Conservation (phyloP, 2,113 vertebrate species). For the Stictonetta naevosa region DNA sequence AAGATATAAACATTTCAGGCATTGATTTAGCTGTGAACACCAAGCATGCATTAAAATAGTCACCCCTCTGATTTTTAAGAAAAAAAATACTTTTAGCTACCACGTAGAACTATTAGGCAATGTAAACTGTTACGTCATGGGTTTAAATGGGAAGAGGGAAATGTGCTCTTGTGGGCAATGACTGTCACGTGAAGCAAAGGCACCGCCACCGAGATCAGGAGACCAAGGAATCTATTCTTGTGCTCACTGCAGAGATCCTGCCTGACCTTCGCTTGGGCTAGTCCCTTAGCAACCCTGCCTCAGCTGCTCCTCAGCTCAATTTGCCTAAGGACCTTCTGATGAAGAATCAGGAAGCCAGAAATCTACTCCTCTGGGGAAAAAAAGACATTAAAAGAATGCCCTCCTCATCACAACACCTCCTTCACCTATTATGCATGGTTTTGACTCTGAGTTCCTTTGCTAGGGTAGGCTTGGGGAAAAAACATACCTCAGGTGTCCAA, state of each 20-base stretch:
- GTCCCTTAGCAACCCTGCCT: neutral
- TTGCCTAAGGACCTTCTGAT: neutral
- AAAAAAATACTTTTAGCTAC: neutral
- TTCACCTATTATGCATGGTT: fast-evolving
- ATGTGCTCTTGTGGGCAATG: neutral
- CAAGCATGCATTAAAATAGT: neutral
- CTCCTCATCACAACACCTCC: fast-evolving
- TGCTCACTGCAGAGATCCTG: neutral
- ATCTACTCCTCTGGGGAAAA: fast-evolving
- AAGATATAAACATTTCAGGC: neutral
- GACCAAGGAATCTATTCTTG: neutral
- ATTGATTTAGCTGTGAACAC: neutral
- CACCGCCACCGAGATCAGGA: neutral
- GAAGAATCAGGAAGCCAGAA: neutral
- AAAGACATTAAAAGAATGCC: neutral
- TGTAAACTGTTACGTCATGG: neutral
- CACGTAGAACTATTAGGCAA: neutral
- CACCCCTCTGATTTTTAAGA: neutral
- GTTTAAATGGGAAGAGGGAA: neutral
- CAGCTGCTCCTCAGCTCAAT: neutral
- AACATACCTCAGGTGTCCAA: neutral
- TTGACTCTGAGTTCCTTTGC: neutral
- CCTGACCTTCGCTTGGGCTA: neutral
- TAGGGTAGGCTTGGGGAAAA: neutral
- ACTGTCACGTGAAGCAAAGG: neutral